Conservation (phyloP, 1,140 invertebrate genomes). For the Hypsibius dujardini region DNA sequence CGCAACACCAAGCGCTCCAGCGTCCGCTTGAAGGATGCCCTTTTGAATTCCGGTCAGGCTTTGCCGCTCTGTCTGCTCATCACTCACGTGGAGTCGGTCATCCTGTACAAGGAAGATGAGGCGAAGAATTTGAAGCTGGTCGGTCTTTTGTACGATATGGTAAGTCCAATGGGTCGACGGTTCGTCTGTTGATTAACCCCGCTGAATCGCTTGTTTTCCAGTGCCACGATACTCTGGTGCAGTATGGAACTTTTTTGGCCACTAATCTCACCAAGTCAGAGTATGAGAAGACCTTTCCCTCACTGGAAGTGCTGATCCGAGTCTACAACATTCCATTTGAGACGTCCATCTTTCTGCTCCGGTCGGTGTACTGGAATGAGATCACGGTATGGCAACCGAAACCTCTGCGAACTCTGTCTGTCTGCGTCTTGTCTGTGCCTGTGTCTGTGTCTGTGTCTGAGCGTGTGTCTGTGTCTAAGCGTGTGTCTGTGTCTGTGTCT, state of each 20-base stretch:
- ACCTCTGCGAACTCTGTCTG: too few relatives aligned
- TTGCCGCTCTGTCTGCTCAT: constrained; percentile 81
- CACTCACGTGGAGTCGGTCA: constrained; percentile 86
- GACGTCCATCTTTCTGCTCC: constrained; percentile 83
- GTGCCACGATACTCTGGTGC: constrained; percentile 93
- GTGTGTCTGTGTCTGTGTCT: too few relatives aligned
- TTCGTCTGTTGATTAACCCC: constrained; percentile 15
- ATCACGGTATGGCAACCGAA: constrained; percentile 55
- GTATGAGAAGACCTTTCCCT: constrained; percentile 69
- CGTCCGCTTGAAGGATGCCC: constrained; percentile 78
- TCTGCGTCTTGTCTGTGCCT: too few relatives aligned
- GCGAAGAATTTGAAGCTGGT: constrained; percentile 69
- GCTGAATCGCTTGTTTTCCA: constrained; percentile 34
- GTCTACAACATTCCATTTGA: constrained; percentile 85
- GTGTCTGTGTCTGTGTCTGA: too few relatives aligned
- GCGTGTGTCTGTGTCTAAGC: too few relatives aligned
- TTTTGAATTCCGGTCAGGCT: constrained; percentile 74
- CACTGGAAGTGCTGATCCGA: constrained; percentile 67
- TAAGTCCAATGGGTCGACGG: constrained; percentile 23
- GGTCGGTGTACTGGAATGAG: constrained; percentile 70
- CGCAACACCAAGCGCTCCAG: constrained; percentile 91
- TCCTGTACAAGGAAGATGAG: constrained; percentile 66
- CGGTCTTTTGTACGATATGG: constrained; percentile 41
- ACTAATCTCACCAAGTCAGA: constrained; percentile 82
- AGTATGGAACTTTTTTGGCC: constrained; percentile 88